phyloP scores from a whole-genome alignment of 2,888 invertebrate species.

The Eilema caniola region DNA sequence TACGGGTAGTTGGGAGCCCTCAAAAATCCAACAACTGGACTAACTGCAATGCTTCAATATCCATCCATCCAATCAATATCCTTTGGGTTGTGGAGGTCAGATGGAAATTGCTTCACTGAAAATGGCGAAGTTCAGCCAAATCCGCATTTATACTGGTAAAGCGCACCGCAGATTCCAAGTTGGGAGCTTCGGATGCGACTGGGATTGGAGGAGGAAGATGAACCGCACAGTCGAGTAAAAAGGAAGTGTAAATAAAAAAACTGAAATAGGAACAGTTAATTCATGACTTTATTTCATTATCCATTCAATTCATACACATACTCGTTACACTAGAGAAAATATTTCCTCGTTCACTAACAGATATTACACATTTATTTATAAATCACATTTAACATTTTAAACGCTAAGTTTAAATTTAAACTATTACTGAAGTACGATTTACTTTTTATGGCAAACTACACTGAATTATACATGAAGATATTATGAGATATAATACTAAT shows the following conservation, averaged over 20 bases:
- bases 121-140: no score
- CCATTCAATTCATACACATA: conserved; percentile 77
- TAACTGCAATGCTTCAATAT: no score
- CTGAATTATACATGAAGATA: conserved; percentile 58
- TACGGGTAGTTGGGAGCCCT: no score
- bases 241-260: conserved; percentile 51
- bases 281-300: conserved; percentile 80
- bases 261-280: conserved; percentile 70
- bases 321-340: conserved; percentile 74
- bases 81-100: no score
- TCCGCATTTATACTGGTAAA: no score
- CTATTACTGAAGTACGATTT: conserved; percentile 65
- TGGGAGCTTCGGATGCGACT: no score
- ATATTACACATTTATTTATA: conserved; percentile 68
- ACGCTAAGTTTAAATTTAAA: conserved; percentile 62
- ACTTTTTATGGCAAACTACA: conserved; percentile 70
- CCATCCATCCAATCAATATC: no score
- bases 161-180: no score
- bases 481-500: conserved; percentile 34
- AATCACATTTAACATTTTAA: conserved; percentile 80
- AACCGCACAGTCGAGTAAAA: background rate
- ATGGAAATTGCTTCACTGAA: no score
- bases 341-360: conserved; percentile 68
- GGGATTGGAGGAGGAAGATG: no score
- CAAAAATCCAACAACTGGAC: no score